phyloP scores from a whole-genome alignment of 2,797 vertebrate species.

The Neopelma chrysocephalum region DNA sequence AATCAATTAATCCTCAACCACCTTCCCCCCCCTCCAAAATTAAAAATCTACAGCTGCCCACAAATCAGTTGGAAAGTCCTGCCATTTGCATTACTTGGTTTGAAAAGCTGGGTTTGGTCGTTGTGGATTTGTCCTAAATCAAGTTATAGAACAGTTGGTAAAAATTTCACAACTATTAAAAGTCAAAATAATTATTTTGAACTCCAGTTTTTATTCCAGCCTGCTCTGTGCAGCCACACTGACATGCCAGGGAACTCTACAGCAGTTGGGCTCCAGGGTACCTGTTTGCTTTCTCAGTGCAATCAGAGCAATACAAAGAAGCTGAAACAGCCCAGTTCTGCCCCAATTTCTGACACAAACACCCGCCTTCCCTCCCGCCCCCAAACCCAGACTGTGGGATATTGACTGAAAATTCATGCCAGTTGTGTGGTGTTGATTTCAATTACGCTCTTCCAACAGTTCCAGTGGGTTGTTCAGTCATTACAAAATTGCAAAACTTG shows the following conservation, averaged over 20 bases:
- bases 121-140: background rate
- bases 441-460: background rate
- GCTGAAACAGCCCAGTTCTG: background rate
- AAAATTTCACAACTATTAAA: background rate
- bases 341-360: background rate
- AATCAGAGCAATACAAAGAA: background rate
- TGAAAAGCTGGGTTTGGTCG: background rate
- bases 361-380: rapidly evolving
- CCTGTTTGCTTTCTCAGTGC: rapidly evolving
- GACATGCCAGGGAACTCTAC: background rate
- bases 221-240: rapidly evolving
- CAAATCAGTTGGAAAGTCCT: background rate
- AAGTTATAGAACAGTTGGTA: background rate
- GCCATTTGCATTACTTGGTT: background rate
- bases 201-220: background rate
- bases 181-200: background rate
- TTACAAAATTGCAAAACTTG: background rate
- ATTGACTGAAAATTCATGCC: background rate
- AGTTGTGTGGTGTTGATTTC: rapidly evolving
- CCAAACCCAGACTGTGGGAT: background rate
- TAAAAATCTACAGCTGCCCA: background rate
- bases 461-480: background rate
- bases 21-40: background rate
- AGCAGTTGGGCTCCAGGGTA: rapidly evolving
- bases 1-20: background rate